Base-by-base conservation (phyloP, 2,113 vertebrate species). In the Coregonus clupeaformis region DNA sequence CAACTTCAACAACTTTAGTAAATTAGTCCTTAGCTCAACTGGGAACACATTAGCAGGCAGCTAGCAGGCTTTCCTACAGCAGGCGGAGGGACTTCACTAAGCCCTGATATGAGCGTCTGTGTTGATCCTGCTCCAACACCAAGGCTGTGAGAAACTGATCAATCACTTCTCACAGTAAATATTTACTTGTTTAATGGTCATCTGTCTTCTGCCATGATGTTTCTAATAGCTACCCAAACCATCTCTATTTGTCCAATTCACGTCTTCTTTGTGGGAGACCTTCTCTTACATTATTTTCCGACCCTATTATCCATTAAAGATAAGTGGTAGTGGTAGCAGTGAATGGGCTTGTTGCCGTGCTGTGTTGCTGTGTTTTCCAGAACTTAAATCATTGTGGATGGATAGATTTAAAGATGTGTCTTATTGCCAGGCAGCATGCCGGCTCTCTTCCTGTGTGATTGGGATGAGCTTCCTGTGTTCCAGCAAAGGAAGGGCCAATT, bases 381-480 rank as follows among this genome's bases (percentile, higher is more conserved):
- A 79, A 42, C 29, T 75, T 64, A 27, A 59, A 77, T 79, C 75
- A 60, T 65, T 18, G 24, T 7, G 4, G 55, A 80, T 73, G 72
- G 73, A 57, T 71, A 76, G 71, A 47, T 82, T 86, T 80, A 80
- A 42, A 32, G 76, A 76, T 73, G 12, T 82, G 74, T 57, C 80
- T 73, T 22, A 5, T 76, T 80, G 81, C 74, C 76, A 80, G 36
- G 42, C 82, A 63, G 72, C n/a, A 22, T 52, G 67, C 83, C 74
- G 1, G 67, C 84, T 75, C 1, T 60, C 87, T 89, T 91, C 87
- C 83, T 87, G 82, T 81, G 69, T 74, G 84, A 80, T 85, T 69
- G 47, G 59, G 63, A 69, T 36, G 65, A 69, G 78, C 80, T 85
- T 92, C 89, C 89, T 88, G 84, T 83, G 85, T 81, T 85, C 68